These are phyloP conservation scores for Chauna torquata DNA, from an alignment of 2,113 vertebrate species.

Conservation along the genomic window DNA sequence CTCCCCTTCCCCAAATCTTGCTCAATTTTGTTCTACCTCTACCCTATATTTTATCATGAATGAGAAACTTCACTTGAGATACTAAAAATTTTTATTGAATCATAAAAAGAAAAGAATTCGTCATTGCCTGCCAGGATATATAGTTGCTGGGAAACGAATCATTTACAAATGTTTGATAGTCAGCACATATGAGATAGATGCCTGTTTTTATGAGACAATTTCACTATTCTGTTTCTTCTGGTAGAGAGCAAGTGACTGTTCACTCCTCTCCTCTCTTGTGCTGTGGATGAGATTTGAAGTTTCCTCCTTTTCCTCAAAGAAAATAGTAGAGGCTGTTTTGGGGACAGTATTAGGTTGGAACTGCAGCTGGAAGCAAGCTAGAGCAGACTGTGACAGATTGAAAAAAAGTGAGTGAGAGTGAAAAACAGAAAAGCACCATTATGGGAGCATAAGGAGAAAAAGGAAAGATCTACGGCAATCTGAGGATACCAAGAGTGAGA, in stretches of 20 bases:
- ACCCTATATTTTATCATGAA: neutral
- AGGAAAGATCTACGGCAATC: neutral
- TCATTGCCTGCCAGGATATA: neutral
- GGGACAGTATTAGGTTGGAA: neutral
- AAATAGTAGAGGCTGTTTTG: neutral
- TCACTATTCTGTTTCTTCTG: neutral
- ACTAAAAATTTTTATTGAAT: conserved; percentile 4
- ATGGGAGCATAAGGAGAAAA: neutral
- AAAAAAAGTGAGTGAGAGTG: neutral
- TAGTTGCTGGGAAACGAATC: neutral
- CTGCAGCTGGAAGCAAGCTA: neutral
- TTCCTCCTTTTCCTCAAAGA: neutral
- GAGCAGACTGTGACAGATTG: neutral
- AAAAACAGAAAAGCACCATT: neutral
- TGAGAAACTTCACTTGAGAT: neutral
- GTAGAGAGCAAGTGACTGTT: neutral
- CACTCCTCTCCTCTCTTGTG: neutral
- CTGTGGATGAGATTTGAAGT: neutral
- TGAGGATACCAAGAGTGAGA: neutral
- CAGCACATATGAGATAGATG: neutral
- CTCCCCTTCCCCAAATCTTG: neutral
- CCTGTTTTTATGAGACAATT: neutral
- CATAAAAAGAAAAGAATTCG: neutral
- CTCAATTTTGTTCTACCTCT: neutral
- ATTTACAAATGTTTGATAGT: conserved; percentile 41